Conservation (phyloP, 2,113 vertebrate species). For the Forbesichthys papilliferus region DNA sequence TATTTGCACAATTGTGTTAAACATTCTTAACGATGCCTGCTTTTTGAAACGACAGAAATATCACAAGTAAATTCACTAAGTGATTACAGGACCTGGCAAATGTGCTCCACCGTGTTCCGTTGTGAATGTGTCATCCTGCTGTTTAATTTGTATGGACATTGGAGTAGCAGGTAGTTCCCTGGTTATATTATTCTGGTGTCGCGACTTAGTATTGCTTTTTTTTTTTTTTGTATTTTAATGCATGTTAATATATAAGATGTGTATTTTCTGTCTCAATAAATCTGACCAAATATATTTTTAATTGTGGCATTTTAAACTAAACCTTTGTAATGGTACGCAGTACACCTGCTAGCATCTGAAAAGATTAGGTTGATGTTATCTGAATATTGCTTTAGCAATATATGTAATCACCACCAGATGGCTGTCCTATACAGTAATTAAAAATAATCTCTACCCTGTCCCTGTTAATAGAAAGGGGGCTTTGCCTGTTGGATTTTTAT, state of each 20-base stretch:
- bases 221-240: constrained; percentile 47
- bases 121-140: neutral
- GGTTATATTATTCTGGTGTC: constrained; percentile 28
- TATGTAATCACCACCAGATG: constrained; percentile 38
- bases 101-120: constrained; percentile 51
- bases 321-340: too few species aligned
- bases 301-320: too few species aligned
- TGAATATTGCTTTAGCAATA: too few species aligned
- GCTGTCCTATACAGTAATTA: constrained; percentile 9
- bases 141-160: constrained; percentile 30
- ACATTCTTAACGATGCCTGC: constrained; percentile 5
- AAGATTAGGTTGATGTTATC: too few species aligned
- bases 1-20: constrained; percentile 1
- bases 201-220: constrained; percentile 14
- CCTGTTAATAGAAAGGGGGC: too few species aligned
- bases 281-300: neutral
- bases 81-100: constrained; percentile 44
- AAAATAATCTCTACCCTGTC: too few species aligned
- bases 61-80: constrained; percentile 2
- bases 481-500: too few species aligned
- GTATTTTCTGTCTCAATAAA: constrained; percentile 29
- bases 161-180: constrained; percentile 28
- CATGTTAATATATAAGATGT: constrained; percentile 63
- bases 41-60: constrained; percentile 20
- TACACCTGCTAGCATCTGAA: too few species aligned